phyloP scores from a whole-genome alignment of 2,797 vertebrate species.

The Pteropus rufus region DNA sequence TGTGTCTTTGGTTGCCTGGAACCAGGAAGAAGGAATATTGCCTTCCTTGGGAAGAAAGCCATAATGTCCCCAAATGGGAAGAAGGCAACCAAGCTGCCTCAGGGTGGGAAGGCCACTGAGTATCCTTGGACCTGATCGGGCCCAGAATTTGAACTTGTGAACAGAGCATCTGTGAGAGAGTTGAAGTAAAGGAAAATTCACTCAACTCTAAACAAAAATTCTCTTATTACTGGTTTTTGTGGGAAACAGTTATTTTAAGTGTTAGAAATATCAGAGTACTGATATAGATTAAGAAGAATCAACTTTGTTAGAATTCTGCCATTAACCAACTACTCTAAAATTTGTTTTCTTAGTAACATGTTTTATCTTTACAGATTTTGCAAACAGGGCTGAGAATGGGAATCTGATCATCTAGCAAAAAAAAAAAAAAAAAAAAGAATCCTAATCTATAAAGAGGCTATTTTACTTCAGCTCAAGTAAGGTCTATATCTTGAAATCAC shows the following conservation, averaged over 20 bases:
- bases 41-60: background rate
- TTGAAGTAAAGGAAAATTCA: background rate
- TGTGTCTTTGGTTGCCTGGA: background rate
- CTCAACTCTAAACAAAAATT: background rate
- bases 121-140: background rate
- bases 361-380: constrained; percentile 4
- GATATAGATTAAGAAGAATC: background rate
- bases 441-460: background rate
- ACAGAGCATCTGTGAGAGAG: background rate
- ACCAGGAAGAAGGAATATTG: background rate
- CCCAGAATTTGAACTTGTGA: background rate
- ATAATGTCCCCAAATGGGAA: background rate
- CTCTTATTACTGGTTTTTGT: background rate
- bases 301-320: background rate
- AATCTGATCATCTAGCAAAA: background rate
- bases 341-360: background rate
- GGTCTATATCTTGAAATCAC: background rate
- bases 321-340: background rate
- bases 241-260: background rate
- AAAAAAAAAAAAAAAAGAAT: too few relatives aligned
- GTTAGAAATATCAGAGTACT: background rate
- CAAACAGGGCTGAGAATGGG: background rate
- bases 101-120: background rate
- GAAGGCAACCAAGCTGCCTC: background rate
- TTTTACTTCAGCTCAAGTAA: background rate